Base-by-base conservation (phyloP, 2,888 invertebrate species). In the Argynnis bischoffii region DNA sequence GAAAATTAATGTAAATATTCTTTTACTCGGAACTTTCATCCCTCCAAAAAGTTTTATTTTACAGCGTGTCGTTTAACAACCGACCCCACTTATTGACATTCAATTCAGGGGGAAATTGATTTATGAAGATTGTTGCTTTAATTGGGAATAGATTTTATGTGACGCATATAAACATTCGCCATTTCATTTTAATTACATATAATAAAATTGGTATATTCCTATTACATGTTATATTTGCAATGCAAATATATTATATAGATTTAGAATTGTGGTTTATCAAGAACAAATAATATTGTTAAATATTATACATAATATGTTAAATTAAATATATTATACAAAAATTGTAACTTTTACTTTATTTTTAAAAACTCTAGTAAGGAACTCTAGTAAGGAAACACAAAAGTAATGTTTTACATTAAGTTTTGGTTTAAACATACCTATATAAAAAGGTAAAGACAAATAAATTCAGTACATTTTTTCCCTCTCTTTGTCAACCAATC, bases 1-100 rank as follows among this genome's bases (percentile, higher is more conserved):
- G 91, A 89, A 93, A 93, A 93, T 93, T 93, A 92, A 93, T 93
- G 93, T 93, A 93, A 93, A 93, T 93, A 93, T 93, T 92, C 92
- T 92, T 92, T 91, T 87, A 81, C 86, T 84, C 79, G 81, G 84
- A 91, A 90, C 84, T 92, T 92, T 86, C 82, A 88, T 85, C 91
- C 92, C 91, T 89, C 89, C 89, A 88, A 87, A 90, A 92, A 92
- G 92, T 92, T 92, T 92, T 92, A 92, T 91, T 92, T 92, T 87
- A 90, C 89, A 87, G 87, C 85, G 89, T 87, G 89, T 88, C 92
- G 89, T 92, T 91, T 91, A 90, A 92, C 92, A 89, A 86, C 83
- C 89, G 87, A 86, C 91, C 92, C 92, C 87, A 88, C 91, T 92
- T 92, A 92, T 92, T 92, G 92, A 92, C 92, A 92, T 92, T 92